These are phyloP conservation scores for Thymelicus lineola DNA, from an alignment of 2,888 invertebrate genomes.

Conservation along the genomic window DNA sequence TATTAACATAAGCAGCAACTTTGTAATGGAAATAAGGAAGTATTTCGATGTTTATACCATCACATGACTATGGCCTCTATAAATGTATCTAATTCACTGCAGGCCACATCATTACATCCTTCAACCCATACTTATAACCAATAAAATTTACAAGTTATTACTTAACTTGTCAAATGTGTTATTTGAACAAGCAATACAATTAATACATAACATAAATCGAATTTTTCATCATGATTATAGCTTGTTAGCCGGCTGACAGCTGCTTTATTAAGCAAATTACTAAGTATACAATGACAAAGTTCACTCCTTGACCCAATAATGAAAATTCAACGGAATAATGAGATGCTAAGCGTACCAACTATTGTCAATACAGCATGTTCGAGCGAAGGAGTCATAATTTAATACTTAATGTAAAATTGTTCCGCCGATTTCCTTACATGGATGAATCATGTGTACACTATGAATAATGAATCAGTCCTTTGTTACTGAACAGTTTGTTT, in stretches of 20 bases:
- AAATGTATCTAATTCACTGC: no score
- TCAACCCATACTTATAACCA: no score
- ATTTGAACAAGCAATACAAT: not conserved
- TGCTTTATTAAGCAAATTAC: not conserved
- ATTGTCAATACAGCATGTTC: slow-evolving; percentile 26
- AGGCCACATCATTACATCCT: no score
- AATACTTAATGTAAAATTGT: slow-evolving; percentile 34
- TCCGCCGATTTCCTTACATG: slow-evolving; percentile 31
- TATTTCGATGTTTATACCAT: not conserved
- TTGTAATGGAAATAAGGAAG: not conserved
- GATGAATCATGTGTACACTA: slow-evolving; percentile 30
- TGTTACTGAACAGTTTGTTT: slow-evolving; percentile 35
- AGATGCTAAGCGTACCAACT: slow-evolving; percentile 17
- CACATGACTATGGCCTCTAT: not conserved
- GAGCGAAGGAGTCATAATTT: slow-evolving; percentile 33
- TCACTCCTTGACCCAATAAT: slow-evolving; percentile 23
- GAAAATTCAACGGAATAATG: slow-evolving; percentile 18
- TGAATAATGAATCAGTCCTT: slow-evolving; percentile 40
- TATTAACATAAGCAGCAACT: not conserved
- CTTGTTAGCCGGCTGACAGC: not conserved
- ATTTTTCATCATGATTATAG: slow-evolving; percentile 5
- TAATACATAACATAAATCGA: slow-evolving; percentile 3
- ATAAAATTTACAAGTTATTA: no score
- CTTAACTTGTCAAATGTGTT: no score
- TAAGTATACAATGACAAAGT: slow-evolving; percentile 6